These are phyloP conservation scores for Pelochelys cantorii DNA, from an alignment of 2,797 vertebrate genomes.

Conservation along the genomic window DNA sequence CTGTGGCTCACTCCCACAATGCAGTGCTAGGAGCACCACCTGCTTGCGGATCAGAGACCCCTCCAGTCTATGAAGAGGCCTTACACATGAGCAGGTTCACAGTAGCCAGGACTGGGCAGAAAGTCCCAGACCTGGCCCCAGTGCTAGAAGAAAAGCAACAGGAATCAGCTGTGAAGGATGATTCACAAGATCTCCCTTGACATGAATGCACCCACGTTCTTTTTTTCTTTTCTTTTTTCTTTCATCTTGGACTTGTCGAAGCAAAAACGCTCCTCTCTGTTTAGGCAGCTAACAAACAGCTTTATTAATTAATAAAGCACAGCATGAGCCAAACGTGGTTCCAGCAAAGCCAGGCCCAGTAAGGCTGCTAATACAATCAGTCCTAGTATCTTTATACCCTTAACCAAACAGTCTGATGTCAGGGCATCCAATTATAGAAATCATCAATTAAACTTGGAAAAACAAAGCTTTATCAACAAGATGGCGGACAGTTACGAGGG, in stretches of 20 bases:
- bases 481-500: too few relatives aligned
- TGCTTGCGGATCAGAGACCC: constrained; percentile 65
- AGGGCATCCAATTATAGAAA: too few relatives aligned
- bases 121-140: constrained; percentile 67
- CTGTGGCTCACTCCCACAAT: constrained; percentile 74
- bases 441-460: too few relatives aligned
- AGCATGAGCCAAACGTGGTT: too few relatives aligned
- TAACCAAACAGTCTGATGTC: too few relatives aligned
- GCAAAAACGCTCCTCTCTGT: too few relatives aligned
- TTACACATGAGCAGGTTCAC: constrained; percentile 83
- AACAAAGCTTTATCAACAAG: too few relatives aligned
- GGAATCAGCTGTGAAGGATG: background rate
- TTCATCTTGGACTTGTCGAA: background rate
- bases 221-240: background rate
- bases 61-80: constrained; percentile 83
- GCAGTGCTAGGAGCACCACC: constrained; percentile 30
- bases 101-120: constrained; percentile 73
- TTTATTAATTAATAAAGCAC: too few relatives aligned
- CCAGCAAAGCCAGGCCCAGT: too few relatives aligned
- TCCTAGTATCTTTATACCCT: too few relatives aligned
- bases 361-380: too few relatives aligned
- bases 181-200: background rate
- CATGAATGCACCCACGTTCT: background rate
- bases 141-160: constrained; percentile 75
- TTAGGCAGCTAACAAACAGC: too few relatives aligned